Conservation (phyloP, 2,113 vertebrate species). For the Pelvicachromis taeniatus region DNA sequence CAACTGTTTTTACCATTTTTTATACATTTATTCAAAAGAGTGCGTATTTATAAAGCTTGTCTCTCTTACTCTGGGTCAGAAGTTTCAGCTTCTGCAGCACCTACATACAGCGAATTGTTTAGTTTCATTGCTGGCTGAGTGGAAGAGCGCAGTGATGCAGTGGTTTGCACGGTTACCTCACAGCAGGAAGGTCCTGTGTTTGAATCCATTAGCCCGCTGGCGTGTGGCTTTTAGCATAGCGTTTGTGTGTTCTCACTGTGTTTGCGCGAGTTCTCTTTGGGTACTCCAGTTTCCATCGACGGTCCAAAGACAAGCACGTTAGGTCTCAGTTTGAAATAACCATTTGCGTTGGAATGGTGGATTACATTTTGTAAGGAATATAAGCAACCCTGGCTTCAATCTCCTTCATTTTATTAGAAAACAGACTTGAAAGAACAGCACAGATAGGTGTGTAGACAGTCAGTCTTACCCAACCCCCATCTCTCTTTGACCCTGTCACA, state of each 20-base stretch:
- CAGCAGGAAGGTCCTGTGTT: neutral
- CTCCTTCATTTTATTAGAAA: neutral
- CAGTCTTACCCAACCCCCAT: neutral
- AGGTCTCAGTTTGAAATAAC: neutral
- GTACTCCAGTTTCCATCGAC: neutral
- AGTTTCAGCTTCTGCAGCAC: neutral
- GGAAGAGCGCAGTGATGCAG: neutral
- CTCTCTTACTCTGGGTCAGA: neutral
- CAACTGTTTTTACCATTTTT: neutral
- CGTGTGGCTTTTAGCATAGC: neutral
- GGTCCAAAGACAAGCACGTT: neutral
- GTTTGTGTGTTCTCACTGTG: neutral
- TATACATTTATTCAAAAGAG: neutral
- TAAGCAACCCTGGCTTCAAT: neutral
- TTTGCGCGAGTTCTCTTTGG: neutral
- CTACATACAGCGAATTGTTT: neutral
- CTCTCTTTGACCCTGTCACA: conserved; percentile 1
- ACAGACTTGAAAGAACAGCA: neutral
- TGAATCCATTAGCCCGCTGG: neutral
- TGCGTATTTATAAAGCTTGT: neutral
- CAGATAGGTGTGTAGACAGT: neutral
- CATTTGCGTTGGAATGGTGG: neutral
- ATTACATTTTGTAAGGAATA: neutral
- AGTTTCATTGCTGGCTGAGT: neutral
- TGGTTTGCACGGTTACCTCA: neutral